Evolutionary conservation across 1,140 invertebrate genomes (phyloP).

Genomic region (Zophobas atratus): DNA sequence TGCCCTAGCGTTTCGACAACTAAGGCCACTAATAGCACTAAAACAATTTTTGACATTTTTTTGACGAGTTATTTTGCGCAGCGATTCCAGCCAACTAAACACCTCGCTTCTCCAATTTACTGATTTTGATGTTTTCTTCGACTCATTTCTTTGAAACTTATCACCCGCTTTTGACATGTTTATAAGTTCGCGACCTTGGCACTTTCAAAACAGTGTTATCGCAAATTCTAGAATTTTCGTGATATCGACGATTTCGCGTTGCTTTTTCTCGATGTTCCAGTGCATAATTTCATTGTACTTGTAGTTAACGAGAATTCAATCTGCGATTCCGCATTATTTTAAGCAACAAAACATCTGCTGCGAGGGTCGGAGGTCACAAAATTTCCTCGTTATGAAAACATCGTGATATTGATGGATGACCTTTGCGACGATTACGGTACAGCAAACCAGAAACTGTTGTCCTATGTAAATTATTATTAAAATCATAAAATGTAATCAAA

Average conservation of each 20-base stretch:
- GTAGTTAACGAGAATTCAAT: too few relatives aligned
- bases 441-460: background rate
- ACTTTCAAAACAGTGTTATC: slow-evolving; percentile 17
- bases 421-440: background rate
- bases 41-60: slow-evolving; percentile 42
- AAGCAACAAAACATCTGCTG: background rate
- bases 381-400: slow-evolving; percentile 4
- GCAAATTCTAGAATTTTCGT: slow-evolving; percentile 18
- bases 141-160: slow-evolving; percentile 7
- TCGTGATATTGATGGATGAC: slow-evolving; percentile 5
- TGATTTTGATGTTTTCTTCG: slow-evolving; percentile 1
- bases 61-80: background rate
- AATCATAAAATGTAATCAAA: slow-evolving; percentile 28
- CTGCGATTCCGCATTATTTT: too few relatives aligned
- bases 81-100: background rate
- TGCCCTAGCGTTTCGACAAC: slow-evolving; percentile 1
- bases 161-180: slow-evolving; percentile 4
- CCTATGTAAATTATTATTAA: slow-evolving; percentile 18
- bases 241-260: background rate
- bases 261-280: background rate
- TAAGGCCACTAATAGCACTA: slow-evolving; percentile 2
- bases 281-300: background rate
- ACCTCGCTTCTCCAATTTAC: background rate
- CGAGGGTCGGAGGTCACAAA: slow-evolving; percentile 14
- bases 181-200: slow-evolving; percentile 1